These are phyloP conservation scores for Drosophila neotestacea DNA, from an alignment of 2,888 invertebrate species.

Conservation along the genomic window DNA sequence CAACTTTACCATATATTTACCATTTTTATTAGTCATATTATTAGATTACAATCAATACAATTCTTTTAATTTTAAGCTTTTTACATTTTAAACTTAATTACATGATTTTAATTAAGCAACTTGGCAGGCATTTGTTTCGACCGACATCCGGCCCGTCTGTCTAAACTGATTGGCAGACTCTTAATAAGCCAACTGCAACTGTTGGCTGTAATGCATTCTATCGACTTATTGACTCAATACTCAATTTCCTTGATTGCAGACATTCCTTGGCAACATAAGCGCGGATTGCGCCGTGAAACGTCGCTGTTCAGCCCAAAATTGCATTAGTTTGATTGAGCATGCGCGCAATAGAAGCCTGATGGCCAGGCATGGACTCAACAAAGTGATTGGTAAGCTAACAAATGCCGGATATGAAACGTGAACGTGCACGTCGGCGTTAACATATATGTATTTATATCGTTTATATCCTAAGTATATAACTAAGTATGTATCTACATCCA, in stretches of 20 bases:
- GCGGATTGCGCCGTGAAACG: slow-evolving; percentile 90
- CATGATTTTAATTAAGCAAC: slow-evolving; percentile 17
- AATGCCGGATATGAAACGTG: slow-evolving; percentile 56
- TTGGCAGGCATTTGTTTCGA: slow-evolving; percentile 5
- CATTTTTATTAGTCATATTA: not conserved
- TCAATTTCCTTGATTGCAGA: slow-evolving; percentile 67
- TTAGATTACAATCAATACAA: not conserved
- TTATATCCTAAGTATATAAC: slow-evolving; percentile 17
- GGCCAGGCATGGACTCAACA: slow-evolving; percentile 83
- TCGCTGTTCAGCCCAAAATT: slow-evolving; percentile 92
- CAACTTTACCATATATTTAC: not conserved
- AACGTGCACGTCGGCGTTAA: slow-evolving; percentile 23
- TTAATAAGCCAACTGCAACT: slow-evolving; percentile 24
- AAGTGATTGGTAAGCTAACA: slow-evolving; percentile 83
- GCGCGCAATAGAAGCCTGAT: slow-evolving; percentile 89
- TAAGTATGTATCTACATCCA: not conserved
- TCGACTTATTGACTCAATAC: slow-evolving; percentile 45
- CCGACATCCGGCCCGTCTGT: not conserved
- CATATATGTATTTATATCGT: not conserved
- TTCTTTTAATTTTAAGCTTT: not conserved
- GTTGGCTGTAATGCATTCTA: slow-evolving; percentile 14
- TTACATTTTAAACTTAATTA: not conserved
- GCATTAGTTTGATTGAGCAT: slow-evolving; percentile 92
- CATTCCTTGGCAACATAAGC: slow-evolving; percentile 85
- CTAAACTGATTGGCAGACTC: slow-evolving; percentile 7